phyloP scores from a whole-genome alignment of 1,140 invertebrate genomes.

The Dinothrombium tinctorium region DNA sequence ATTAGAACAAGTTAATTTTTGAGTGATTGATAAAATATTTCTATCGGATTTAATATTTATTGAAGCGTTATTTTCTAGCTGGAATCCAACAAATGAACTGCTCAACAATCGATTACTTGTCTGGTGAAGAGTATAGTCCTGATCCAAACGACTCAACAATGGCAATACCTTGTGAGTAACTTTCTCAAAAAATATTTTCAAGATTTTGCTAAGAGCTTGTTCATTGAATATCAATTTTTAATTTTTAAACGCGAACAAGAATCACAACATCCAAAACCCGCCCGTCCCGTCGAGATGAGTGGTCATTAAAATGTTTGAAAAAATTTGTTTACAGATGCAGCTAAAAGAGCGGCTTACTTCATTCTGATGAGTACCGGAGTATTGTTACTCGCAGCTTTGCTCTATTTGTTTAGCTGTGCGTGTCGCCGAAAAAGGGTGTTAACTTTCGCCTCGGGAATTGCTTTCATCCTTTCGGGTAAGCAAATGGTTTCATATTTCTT shows the following conservation, averaged over 20 bases:
- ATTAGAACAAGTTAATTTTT: too few species aligned
- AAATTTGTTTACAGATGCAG: constrained; percentile 40
- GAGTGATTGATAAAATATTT: too few species aligned
- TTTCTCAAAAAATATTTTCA: constrained; percentile 15
- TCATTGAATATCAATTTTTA: too few species aligned
- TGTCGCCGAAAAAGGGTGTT: constrained; percentile 30
- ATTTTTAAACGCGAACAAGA: too few species aligned
- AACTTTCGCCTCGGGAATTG: constrained; percentile 37
- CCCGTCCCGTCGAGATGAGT: too few species aligned
- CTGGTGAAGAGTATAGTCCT: constrained; percentile 51
- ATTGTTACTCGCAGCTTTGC: constrained; percentile 34
- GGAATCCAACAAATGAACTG: constrained; percentile 27
- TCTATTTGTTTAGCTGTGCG: constrained; percentile 33
- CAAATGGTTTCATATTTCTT: too few species aligned
- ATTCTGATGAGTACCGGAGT: constrained; percentile 33
- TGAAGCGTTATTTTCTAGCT: too few species aligned
- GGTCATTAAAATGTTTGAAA: too few species aligned
- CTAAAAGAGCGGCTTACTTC: constrained; percentile 38
- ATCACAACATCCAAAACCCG: too few species aligned
- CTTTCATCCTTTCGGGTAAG: constrained; percentile 41
- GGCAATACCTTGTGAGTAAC: constrained; percentile 63
- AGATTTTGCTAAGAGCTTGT: not conserved
- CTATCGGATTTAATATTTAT: too few species aligned
- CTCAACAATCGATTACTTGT: constrained; percentile 58
- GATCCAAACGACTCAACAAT: constrained; percentile 62